Evolutionary conservation across 2,888 invertebrate genomes (phyloP), one percentile per base, ranked within the genome.

Genomic region (Pyrgus malvae): DNA sequence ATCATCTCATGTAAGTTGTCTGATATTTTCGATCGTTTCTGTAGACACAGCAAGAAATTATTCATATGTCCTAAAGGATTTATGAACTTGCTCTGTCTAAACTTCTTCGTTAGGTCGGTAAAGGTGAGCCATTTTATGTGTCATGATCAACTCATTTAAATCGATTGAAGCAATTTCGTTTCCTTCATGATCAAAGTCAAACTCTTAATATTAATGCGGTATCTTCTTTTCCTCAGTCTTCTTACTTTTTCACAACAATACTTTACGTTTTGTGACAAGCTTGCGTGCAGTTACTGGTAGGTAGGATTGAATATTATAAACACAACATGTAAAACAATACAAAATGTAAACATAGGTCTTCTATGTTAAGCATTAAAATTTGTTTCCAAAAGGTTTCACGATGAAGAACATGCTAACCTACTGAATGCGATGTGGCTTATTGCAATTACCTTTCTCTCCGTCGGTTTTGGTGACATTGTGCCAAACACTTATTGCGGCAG

Each of bases 391-490:
- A 99, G 99, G 94, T 97, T 98, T 93, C 98, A 99, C 92, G 98
- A 99, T 83, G 97, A 97, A 91, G 97, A 98, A 91, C 98, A 99
- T 91, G 98, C 98, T 87, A 99, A 99, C 92, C 95, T 99, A 83
- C 94, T 98, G 88, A 99, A 99, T 93, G 98, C 99, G 78, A 98
- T 99, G 97, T 99, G 99, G 99, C 95, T 99, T 91, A 99, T 99
- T 90, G 98, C 99, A 80, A 99, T 99, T 84, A 99, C 99, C 78
- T 99, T 99, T 93, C 95, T 99, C 84, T 99, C 99, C 92, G 98
- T 99, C 81, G 99, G 99, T 86, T 99, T 99, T 92, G 99, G 99
- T 83, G 99, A 99, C 92, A 98, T 99, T 87, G 99, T 99, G 85
- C 99, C 99, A 86, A 99, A 99, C 92, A 99, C 99, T 70, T 99